Evolutionary conservation across 1,140 invertebrate genomes (phyloP).

Genomic region (Capitella teleta): DNA sequence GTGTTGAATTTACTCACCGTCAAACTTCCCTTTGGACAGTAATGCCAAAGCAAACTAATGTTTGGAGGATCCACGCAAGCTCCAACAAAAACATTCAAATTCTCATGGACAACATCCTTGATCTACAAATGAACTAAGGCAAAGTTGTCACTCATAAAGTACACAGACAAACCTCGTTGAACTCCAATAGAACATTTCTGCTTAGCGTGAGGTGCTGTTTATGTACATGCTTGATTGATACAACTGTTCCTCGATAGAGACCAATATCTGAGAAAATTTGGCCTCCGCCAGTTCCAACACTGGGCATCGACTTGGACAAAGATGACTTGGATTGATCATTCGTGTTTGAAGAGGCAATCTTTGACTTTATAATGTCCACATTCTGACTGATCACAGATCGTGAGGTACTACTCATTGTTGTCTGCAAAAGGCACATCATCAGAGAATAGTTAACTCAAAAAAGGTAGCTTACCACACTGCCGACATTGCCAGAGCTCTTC

Average conservation of each 20-base stretch:
- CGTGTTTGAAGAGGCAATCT: no score
- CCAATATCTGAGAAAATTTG: constrained; percentile 11
- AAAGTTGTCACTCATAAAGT: background rate
- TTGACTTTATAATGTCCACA: no score
- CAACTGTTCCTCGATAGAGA: constrained; percentile 7
- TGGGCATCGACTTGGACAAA: no score
- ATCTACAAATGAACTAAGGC: constrained; percentile 1
- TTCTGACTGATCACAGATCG: no score
- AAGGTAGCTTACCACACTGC: no score
- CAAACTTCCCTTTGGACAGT: constrained; percentile 57
- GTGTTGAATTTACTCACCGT: constrained; percentile 1
- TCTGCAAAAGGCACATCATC: no score
- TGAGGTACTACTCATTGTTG: no score
- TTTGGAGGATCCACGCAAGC: constrained; percentile 63
- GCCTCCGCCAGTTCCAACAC: no score
- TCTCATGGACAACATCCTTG: constrained; percentile 74
- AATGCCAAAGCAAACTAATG: constrained; percentile 56
- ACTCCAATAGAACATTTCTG: constrained; percentile 9
- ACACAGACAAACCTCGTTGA: constrained; percentile 9
- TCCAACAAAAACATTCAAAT: constrained; percentile 81
- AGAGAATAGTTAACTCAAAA: no score
- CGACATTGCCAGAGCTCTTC: no score
- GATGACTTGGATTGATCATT: no score
- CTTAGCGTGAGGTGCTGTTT: constrained; percentile 12
- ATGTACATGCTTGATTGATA: constrained; percentile 11